These are phyloP conservation scores for Ranitomeya variabilis DNA, from an alignment of 2,113 vertebrate species.

Conservation along the genomic window DNA sequence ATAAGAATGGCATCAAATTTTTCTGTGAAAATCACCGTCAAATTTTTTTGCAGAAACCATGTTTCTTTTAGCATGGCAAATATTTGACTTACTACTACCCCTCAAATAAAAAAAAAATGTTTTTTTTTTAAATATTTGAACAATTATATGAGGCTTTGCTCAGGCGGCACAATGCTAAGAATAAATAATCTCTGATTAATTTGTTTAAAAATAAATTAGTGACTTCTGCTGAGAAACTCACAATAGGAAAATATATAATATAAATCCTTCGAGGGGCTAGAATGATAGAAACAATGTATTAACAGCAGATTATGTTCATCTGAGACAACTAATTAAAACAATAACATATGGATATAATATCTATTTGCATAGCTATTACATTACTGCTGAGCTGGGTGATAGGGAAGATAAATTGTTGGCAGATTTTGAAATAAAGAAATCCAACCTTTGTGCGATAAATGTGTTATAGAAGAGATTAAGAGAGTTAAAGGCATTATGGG, in stretches of 20 bases:
- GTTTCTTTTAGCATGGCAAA: neutral
- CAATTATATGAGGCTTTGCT: slow-evolving; percentile 6
- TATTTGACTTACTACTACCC: neutral
- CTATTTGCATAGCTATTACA: slow-evolving; percentile 53
- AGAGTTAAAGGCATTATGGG: neutral
- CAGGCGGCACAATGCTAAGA: neutral
- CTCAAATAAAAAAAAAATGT: neutral
- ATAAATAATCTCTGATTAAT: slow-evolving; percentile 48
- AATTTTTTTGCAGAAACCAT: neutral
- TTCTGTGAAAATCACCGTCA: slow-evolving; percentile 7
- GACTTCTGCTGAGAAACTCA: slow-evolving; percentile 37
- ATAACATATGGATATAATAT: slow-evolving; percentile 49
- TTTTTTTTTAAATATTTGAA: slow-evolving; percentile 7
- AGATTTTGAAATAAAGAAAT: slow-evolving; percentile 20
- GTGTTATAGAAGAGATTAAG: slow-evolving; percentile 1
- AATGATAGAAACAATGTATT: slow-evolving; percentile 37
- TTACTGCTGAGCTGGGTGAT: slow-evolving; percentile 24
- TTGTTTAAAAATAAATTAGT: slow-evolving; percentile 53
- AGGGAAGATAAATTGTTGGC: slow-evolving; percentile 26
- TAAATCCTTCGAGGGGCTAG: slow-evolving; percentile 38
- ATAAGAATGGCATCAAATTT: neutral
- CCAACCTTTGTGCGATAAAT: neutral
- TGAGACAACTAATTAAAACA: slow-evolving; percentile 46
- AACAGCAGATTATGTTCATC: slow-evolving; percentile 38
- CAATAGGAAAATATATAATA: slow-evolving; percentile 48